Evolutionary conservation across 2,113 vertebrate species (phyloP).

Genomic region (Acanthochromis polyacanthus): DNA sequence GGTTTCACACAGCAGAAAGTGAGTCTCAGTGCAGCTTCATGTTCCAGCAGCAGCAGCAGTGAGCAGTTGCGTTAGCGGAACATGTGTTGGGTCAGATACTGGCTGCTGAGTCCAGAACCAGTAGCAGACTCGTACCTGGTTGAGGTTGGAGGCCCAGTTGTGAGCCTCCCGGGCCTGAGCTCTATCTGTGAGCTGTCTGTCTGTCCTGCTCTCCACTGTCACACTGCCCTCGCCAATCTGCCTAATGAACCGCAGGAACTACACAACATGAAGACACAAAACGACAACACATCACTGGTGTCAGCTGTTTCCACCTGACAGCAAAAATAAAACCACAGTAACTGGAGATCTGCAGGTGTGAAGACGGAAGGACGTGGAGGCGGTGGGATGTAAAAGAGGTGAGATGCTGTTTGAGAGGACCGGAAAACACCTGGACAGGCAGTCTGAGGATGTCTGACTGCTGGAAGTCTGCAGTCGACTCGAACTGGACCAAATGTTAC

Average conservation of each 20-base stretch:
- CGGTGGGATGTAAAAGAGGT: no score
- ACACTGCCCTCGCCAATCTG: slow-evolving; percentile 98
- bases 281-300: slow-evolving; percentile 56
- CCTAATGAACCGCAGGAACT: slow-evolving; percentile 99
- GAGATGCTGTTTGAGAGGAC: no score
- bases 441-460: no score
- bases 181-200: slow-evolving; percentile 87
- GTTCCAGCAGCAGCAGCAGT: slow-evolving; percentile 62
- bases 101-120: slow-evolving; percentile 64
- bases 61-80: slow-evolving; percentile 72
- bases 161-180: slow-evolving; percentile 93
- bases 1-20: slow-evolving; percentile 5
- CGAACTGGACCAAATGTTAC: no score
- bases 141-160: slow-evolving; percentile 97
- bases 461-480: no score
- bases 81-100: slow-evolving; percentile 70
- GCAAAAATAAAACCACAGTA: no score
- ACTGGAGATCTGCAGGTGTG: no score
- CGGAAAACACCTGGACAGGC: no score
- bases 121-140: slow-evolving; percentile 91
- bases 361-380: no score
- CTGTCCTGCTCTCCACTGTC: slow-evolving; percentile 88
- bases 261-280: slow-evolving; percentile 84
- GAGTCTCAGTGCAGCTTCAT: slow-evolving; percentile 56
- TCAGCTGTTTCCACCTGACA: slow-evolving; percentile 22